Percentiles rank a stretch among this genome's conserved stretches.
phyloP scores from a whole-genome alignment of 2,797 vertebrate genomes.

The Selene dorsalis region DNA sequence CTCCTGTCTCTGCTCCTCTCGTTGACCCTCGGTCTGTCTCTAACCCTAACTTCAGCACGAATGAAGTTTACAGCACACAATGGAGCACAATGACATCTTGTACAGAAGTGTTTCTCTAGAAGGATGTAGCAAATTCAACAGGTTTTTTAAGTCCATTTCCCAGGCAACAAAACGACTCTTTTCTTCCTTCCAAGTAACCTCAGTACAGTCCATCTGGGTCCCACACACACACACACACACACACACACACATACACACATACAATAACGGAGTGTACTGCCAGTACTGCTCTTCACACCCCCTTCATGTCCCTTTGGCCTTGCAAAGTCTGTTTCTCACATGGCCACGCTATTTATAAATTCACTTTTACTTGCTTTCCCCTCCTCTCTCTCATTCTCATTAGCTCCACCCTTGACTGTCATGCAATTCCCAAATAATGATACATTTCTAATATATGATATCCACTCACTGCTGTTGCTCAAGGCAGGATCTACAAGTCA shows the following conservation, averaged over 20 bases:
- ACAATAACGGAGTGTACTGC: slow-evolving; percentile 73
- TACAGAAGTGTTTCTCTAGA: slow-evolving; percentile 50
- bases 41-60: slow-evolving; percentile 31
- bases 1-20: neutral
- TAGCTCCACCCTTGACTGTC: slow-evolving; percentile 31
- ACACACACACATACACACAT: slow-evolving; percentile 44
- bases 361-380: slow-evolving; percentile 39
- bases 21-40: neutral
- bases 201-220: slow-evolving; percentile 78
- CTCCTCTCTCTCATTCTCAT: slow-evolving; percentile 16
- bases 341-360: slow-evolving; percentile 68
- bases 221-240: slow-evolving; percentile 54
- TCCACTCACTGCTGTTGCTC: slow-evolving; percentile 25
- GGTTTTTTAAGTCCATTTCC: slow-evolving; percentile 64
- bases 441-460: slow-evolving; percentile 38
- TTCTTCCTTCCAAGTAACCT: slow-evolving; percentile 78
- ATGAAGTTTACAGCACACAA: slow-evolving; percentile 39
- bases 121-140: slow-evolving; percentile 62
- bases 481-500: slow-evolving; percentile 6
- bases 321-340: slow-evolving; percentile 77
- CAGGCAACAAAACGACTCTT: slow-evolving; percentile 64
- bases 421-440: slow-evolving; percentile 40
- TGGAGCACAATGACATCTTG: slow-evolving; percentile 43
- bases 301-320: slow-evolving; percentile 74
- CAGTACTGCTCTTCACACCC: slow-evolving; percentile 78